phyloP scores from a whole-genome alignment of 2,113 vertebrate genomes.

The Petroica traversi region DNA sequence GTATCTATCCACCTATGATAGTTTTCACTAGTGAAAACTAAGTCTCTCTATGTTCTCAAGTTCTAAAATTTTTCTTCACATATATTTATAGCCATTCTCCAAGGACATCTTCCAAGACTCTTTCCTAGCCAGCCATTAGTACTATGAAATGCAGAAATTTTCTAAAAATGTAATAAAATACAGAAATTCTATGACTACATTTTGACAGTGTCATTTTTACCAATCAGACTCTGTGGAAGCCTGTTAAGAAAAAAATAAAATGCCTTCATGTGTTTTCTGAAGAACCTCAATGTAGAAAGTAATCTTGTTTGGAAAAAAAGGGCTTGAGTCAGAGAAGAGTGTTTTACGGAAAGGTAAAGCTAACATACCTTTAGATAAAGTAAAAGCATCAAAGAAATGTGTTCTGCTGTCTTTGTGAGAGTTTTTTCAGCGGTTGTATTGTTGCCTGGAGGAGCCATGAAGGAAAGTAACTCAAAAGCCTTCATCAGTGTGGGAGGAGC shows the following conservation, averaged over 20 bases:
- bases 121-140: not conserved
- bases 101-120: not conserved
- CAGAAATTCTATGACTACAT: not conserved
- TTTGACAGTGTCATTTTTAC: not conserved
- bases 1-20: not conserved
- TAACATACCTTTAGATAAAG: not conserved
- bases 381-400: not conserved
- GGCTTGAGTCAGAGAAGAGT: not conserved
- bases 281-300: not conserved
- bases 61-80: not conserved
- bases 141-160: not conserved
- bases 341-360: not conserved
- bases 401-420: not conserved
- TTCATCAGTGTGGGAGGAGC: not conserved
- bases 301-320: not conserved
- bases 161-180: not conserved
- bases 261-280: not conserved
- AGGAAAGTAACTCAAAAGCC: not conserved
- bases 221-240: not conserved
- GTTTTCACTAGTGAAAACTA: not conserved
- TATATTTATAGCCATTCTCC: not conserved
- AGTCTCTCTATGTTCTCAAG: not conserved
- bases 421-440: not conserved
- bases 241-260: not conserved
- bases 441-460: not conserved